Conservation (phyloP, 2,113 vertebrate species). For the Melanotaenia duboulayi region DNA sequence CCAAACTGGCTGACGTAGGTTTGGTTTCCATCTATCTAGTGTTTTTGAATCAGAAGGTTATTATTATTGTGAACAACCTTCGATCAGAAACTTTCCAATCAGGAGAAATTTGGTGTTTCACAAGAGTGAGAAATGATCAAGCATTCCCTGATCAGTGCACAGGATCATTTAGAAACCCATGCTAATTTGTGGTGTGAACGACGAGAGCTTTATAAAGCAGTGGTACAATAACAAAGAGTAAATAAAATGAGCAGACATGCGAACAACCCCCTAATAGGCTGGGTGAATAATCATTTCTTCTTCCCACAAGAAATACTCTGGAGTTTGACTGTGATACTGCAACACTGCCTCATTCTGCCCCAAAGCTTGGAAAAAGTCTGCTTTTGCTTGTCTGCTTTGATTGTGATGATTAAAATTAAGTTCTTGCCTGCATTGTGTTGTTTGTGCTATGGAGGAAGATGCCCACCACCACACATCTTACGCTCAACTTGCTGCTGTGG, state of each 20-base stretch:
- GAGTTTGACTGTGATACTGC: constrained; percentile 62
- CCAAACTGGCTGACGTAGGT: neutral
- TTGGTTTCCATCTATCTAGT: neutral
- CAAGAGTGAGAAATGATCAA: constrained; percentile 11
- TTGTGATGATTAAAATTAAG: constrained; percentile 81
- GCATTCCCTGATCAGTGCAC: constrained; percentile 3
- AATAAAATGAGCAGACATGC: constrained; percentile 38
- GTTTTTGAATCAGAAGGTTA: no score
- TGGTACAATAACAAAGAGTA: constrained; percentile 41
- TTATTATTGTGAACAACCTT: neutral
- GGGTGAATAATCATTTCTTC: constrained; percentile 77
- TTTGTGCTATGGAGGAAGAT: constrained; percentile 61
- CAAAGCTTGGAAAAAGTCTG: constrained; percentile 57
- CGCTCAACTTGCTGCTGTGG: constrained; percentile 28
- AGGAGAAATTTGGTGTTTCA: constrained; percentile 11
- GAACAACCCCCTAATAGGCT: constrained; percentile 75
- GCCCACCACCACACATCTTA: constrained; percentile 25
- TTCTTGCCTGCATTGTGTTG: constrained; percentile 54
- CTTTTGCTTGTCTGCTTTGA: constrained; percentile 80
- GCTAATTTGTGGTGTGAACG: constrained; percentile 36
- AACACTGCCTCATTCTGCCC: constrained; percentile 60
- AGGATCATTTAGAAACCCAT: constrained; percentile 25
- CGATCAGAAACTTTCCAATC: neutral
- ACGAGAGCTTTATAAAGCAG: constrained; percentile 47
- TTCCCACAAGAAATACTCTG: constrained; percentile 51